A percentile compares a stretch with the other conserved stretches of the same genome.
Conservation (phyloP, 2,888 invertebrate species). For the Sthenelais limicola region DNA sequence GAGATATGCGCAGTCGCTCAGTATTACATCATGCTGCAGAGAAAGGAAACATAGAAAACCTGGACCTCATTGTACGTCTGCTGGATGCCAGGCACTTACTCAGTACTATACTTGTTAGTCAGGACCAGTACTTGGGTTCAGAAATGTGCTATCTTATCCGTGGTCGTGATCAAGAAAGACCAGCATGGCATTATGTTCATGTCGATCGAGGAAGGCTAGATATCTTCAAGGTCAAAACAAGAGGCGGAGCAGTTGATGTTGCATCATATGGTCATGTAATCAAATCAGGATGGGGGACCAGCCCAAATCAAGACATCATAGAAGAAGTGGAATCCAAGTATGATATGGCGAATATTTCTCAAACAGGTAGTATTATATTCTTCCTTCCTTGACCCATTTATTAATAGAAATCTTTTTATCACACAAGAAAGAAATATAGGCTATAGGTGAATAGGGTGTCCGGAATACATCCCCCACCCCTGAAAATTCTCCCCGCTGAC, state of each 20-base stretch:
- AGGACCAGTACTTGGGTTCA: conserved; percentile 9
- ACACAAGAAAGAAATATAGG: too few species aligned
- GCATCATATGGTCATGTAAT: conserved; percentile 33
- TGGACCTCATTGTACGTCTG: conserved; percentile 1
- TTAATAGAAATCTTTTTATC: too few species aligned
- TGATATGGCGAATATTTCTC: conserved; percentile 23
- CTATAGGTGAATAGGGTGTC: too few species aligned
- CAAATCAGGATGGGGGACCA: conserved; percentile 33
- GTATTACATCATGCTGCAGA: conserved; percentile 18
- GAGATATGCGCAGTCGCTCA: conserved; percentile 22
- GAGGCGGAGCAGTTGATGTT: conserved; percentile 37
- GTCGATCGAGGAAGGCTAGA: conserved; percentile 27
- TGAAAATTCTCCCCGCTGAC: too few species aligned
- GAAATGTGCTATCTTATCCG: conserved; percentile 29
- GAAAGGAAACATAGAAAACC: conserved; percentile 7
- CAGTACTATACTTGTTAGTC: not conserved
- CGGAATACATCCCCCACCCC: too few species aligned
- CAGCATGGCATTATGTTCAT: conserved; percentile 34
- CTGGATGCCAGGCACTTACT: not conserved
- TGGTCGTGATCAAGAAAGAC: conserved; percentile 34
- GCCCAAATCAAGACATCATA: conserved; percentile 19
- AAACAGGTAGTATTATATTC: too few species aligned
- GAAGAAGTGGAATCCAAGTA: conserved; percentile 28
- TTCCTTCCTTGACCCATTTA: too few species aligned
- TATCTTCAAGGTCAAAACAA: conserved; percentile 29